phyloP scores from a whole-genome alignment of 2,888 invertebrate species.

The Caenorhabditis sp. region DNA sequence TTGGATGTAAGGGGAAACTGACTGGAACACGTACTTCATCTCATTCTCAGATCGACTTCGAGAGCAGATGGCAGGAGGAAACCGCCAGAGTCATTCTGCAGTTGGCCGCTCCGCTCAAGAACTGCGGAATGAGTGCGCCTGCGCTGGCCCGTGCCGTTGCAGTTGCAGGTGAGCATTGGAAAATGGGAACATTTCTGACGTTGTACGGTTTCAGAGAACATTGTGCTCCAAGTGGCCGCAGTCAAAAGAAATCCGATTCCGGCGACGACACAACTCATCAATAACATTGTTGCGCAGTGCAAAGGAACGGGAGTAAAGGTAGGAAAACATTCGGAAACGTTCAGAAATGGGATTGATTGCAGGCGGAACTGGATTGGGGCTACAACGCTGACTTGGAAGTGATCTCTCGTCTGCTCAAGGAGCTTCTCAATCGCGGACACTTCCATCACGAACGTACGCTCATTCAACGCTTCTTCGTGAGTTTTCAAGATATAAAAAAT shows the following conservation, averaged over 20 bases:
- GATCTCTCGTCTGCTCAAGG: slow-evolving; percentile 14
- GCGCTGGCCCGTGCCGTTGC: slow-evolving; percentile 30
- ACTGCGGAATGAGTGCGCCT: neutral
- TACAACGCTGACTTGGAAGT: slow-evolving; percentile 12
- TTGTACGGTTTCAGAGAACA: slow-evolving; percentile 27
- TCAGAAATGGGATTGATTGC: slow-evolving; percentile 15
- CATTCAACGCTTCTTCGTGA: slow-evolving; percentile 43
- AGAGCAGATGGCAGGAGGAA: slow-evolving; percentile 51
- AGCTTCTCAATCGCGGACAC: slow-evolving; percentile 30
- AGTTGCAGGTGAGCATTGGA: slow-evolving; percentile 31
- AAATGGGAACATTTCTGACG: neutral
- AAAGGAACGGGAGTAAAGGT: slow-evolving; percentile 44
- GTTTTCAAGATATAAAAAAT: neutral
- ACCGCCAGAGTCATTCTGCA: slow-evolving; percentile 44
- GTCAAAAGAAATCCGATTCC: slow-evolving; percentile 56
- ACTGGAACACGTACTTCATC: slow-evolving; percentile 16
- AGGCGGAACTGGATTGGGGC: slow-evolving; percentile 52
- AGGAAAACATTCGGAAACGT: neutral
- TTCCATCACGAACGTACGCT: slow-evolving; percentile 22
- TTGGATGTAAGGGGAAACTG: no score
- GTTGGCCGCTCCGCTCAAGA: slow-evolving; percentile 22
- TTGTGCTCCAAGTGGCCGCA: slow-evolving; percentile 42
- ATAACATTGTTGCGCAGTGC: slow-evolving; percentile 55
- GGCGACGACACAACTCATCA: slow-evolving; percentile 56
- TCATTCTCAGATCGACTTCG: slow-evolving; percentile 41